A percentile compares a stretch with the other conserved stretches of the same genome.
These are phyloP conservation scores for Cirrhinus molitorella DNA, from an alignment of 2,797 vertebrate genomes.

Conservation along the genomic window DNA sequence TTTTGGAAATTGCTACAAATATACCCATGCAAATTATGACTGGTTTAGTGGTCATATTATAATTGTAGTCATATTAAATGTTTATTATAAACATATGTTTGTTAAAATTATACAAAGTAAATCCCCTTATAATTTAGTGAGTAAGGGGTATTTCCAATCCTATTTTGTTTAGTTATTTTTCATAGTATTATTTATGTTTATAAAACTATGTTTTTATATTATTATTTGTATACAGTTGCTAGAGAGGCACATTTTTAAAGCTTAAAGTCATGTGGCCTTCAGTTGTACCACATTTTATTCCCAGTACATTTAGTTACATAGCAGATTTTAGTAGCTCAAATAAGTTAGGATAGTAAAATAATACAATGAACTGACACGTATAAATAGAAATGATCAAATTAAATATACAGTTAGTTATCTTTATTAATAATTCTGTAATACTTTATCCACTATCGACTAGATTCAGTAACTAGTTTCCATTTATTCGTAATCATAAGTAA, in stretches of 20 bases:
- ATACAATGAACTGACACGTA: not conserved
- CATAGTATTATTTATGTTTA: not conserved
- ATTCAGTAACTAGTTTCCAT: not conserved
- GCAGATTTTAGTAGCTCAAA: not conserved
- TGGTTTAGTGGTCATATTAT: too few species aligned
- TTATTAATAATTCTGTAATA: too few species aligned
- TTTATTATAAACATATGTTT: not conserved
- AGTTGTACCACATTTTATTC: not conserved
- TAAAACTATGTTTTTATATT: not conserved
- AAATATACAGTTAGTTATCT: not conserved
- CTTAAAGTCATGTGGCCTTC: not conserved
- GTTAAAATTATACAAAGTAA: not conserved
- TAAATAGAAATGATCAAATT: not conserved
- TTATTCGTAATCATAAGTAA: not conserved
- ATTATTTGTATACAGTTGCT: not conserved
- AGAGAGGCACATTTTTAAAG: not conserved
- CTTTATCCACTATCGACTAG: too few species aligned
- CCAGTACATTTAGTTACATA: not conserved
- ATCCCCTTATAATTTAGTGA: not conserved
- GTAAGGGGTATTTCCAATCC: not conserved
- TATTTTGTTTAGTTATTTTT: not conserved
- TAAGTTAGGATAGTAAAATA: not conserved
- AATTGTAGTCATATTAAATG: too few species aligned
- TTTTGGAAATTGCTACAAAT: too few species aligned
- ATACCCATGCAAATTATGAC: too few species aligned